A percentile compares a stretch with the other conserved stretches of the same genome.
Conservation (phyloP, 2,797 vertebrate species). For the Mastacembelus armatus region DNA sequence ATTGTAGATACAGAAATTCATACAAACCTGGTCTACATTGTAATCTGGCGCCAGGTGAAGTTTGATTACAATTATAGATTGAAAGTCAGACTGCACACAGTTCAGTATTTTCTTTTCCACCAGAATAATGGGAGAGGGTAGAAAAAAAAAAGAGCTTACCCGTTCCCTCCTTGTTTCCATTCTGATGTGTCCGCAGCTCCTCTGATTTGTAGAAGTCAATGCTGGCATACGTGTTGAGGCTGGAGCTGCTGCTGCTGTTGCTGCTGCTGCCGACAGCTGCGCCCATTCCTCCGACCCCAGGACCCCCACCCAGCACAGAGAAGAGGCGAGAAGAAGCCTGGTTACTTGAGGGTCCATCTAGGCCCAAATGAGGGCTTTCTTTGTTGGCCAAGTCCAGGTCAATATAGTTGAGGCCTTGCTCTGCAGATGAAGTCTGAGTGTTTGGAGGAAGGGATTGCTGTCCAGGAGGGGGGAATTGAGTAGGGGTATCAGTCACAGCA, state of each 20-base stretch:
- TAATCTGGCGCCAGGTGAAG: slow-evolving; percentile 67
- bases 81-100: slow-evolving; percentile 26
- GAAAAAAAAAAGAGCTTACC: slow-evolving; percentile 49
- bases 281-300: slow-evolving; percentile 50
- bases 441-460: slow-evolving; percentile 61
- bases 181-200: slow-evolving; percentile 82
- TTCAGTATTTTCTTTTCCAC: too few relatives aligned
- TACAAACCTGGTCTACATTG: slow-evolving; percentile 47
- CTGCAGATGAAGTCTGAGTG: slow-evolving; percentile 65
- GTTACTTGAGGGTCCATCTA: slow-evolving; percentile 73
- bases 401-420: slow-evolving; percentile 87
- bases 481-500: slow-evolving; percentile 61
- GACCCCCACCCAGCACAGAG: slow-evolving; percentile 70
- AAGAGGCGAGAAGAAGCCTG: slow-evolving; percentile 81
- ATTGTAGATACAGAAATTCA: slow-evolving; percentile 32
- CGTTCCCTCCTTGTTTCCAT: slow-evolving; percentile 83
- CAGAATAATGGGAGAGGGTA: slow-evolving; percentile 18
- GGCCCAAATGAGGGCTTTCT: slow-evolving; percentile 68
- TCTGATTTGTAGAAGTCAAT: slow-evolving; percentile 88
- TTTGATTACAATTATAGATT: slow-evolving; percentile 60
- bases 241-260: slow-evolving; percentile 63
- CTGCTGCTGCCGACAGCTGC: slow-evolving; percentile 53
- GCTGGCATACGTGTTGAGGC: slow-evolving; percentile 85
- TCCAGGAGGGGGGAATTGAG: slow-evolving; percentile 69
- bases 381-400: slow-evolving; percentile 85